Conservation (phyloP, 2,113 vertebrate species). For the Campylomormyrus numenius region DNA sequence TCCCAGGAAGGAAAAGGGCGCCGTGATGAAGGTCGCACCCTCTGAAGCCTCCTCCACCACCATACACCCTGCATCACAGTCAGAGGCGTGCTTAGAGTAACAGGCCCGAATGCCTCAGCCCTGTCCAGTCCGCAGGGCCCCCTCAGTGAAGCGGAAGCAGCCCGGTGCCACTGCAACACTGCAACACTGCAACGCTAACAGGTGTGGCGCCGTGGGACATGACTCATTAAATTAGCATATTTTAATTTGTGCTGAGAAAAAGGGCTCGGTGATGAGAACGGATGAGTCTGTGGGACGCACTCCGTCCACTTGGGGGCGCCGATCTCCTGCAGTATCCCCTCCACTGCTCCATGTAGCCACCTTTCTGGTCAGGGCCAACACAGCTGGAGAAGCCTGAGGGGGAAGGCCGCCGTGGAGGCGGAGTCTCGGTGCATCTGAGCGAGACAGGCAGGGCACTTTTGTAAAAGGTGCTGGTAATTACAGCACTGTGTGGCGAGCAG, state of each 20-base stretch:
- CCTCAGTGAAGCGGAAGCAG: background rate
- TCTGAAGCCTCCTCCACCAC: background rate
- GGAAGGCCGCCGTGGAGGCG: background rate
- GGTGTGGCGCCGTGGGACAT: background rate
- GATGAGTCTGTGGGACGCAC: background rate
- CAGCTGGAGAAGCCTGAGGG: background rate
- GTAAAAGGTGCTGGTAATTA: slow-evolving; percentile 3
- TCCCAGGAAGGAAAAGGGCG: background rate
- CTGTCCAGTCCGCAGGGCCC: background rate
- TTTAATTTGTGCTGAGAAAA: background rate
- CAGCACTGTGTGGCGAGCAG: background rate
- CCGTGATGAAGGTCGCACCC: background rate
- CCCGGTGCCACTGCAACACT: background rate
- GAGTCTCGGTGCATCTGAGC: background rate
- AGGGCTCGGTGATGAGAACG: background rate
- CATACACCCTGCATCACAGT: background rate
- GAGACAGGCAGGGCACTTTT: background rate
- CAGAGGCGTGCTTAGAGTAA: background rate
- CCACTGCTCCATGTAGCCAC: background rate
- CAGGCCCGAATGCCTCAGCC: background rate
- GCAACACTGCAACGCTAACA: background rate
- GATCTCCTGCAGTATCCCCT: background rate
- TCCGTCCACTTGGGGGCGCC: too few species aligned
- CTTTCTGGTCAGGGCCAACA: background rate
- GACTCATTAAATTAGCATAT: slow-evolving; percentile 21